These are phyloP conservation scores for Philaethria dido DNA, from an alignment of 2,888 invertebrate species.

Conservation along the genomic window DNA sequence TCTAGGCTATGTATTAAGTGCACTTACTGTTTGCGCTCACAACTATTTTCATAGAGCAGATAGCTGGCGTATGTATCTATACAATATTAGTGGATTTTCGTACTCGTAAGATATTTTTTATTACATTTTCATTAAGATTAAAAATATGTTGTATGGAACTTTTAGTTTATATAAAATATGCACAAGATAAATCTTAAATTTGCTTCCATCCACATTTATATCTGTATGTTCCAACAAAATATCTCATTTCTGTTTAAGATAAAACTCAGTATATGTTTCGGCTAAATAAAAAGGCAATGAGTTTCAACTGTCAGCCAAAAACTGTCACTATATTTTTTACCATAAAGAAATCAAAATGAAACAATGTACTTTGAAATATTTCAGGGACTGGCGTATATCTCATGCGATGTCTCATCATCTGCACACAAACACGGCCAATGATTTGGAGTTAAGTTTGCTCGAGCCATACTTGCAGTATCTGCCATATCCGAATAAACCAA, in stretches of 20 bases:
- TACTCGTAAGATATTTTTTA: slow-evolving; percentile 77
- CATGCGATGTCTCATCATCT: slow-evolving; percentile 92
- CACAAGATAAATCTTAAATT: neutral
- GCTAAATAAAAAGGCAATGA: neutral
- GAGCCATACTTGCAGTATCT: slow-evolving; percentile 89
- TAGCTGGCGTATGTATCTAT: slow-evolving; percentile 92
- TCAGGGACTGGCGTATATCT: slow-evolving; percentile 89
- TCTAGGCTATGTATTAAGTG: slow-evolving; percentile 58
- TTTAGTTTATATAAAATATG: neutral
- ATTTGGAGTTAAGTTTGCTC: slow-evolving; percentile 87
- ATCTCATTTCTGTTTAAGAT: neutral
- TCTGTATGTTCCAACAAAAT: too few species aligned
- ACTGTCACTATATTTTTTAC: neutral
- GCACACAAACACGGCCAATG: slow-evolving; percentile 90
- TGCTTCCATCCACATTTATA: too few species aligned
- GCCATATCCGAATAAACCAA: slow-evolving; percentile 83
- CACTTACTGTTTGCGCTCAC: slow-evolving; percentile 86
- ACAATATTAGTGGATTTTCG: slow-evolving; percentile 87
- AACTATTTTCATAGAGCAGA: slow-evolving; percentile 92
- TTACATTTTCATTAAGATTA: neutral
- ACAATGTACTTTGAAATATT: slow-evolving; percentile 47
- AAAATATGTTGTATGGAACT: neutral
- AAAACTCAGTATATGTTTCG: neutral
- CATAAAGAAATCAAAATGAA: neutral
- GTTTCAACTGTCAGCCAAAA: neutral